Evolutionary conservation across 1,140 invertebrate species (phyloP), one percentile per base, ranked within the genome.

Genomic region (Araneus ventricosus): DNA sequence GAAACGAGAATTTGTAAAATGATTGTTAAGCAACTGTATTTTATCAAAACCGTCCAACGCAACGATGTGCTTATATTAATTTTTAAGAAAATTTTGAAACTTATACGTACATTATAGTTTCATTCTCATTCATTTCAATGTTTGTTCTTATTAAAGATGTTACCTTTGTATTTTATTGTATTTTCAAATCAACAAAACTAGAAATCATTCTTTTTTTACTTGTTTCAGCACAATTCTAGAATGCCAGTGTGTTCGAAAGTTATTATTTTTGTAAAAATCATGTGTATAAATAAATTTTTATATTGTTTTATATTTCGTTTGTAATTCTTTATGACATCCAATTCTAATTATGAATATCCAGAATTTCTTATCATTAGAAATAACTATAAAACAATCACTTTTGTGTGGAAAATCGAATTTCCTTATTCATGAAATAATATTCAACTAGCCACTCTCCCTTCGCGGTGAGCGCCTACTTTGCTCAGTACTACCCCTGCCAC

Each of bases 271-370:
- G 61, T 88, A 37, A 61, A 86, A 86, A 41, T 39, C 30, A 61
- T 86, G 59, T 59, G 57, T 86, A 86, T 41, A 86, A 86, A 86
- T 86, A 86, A 86, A 86, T 57, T 59, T 86, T 86, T 86, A 86
- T 86, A 86, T 86, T 86, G 39, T 39, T 86, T 86, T 86, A 86
- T 7, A 79, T 24, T 52, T 52, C 17, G 45, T 52, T 14, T 52
- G 45, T 52, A 14, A 14, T 52, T 52, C 14, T 52, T 52, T 52
- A 6, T 52, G 45, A 17, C 45, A 14, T 52, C 2, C 45, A 14
- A 8, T 17, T 45, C 10, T 5, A 45, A 45, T 45, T 45, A 45
- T 52, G 45, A 52, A 45, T 45, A 45, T 17, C 10, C 17, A 8
- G 10, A 45, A 45, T 45, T 0, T 52, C 17, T 52, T 41, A 0